Base-by-base conservation (phyloP, 2,113 vertebrate species). In the Camelus dromedarius region DNA sequence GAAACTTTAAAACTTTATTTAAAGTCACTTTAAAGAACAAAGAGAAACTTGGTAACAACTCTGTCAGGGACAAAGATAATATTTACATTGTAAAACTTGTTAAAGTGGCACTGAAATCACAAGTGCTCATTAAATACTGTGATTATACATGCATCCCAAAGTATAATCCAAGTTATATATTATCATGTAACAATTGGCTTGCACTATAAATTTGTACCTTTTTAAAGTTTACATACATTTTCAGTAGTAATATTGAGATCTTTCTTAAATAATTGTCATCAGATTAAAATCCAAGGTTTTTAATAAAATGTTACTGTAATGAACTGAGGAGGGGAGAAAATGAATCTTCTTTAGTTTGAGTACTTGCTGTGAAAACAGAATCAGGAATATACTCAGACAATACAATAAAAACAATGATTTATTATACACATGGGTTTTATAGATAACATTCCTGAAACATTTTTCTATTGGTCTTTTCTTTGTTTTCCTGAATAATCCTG, bases 181-280 rank as follows among this genome's bases (percentile, higher is more conserved):
- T 82, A 24, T 87, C 54, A 46, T 70, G 8, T 56, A 69, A 77
- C 84, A 82, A 62, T 70, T 13, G 30, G 24, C 22, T 89, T 89
- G 18, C 9, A 70, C 26, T 85, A 22, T 85, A 77, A 77, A 77
- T 76, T 46, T 67, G 30, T 95, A 54, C 1, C 81, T 77, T 67
- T 66, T 30, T 64, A 80, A 42, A 42, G 15, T 64, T 80, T 95
- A 30, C 72, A 24, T 79, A 70, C 6, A 75, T 89, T 84, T 92
- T 94, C n/a, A 56, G 52, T 84, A 70, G 38, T 66, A 67, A 62
- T 88, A 64, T n/a, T 73, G 42, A 91, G 89, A 80, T 81, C 42
- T 79, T 92, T 95, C 16, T 38, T 62, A 88, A 73, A 75, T 88
- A 87, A 72, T 94, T 87, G 67, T 84, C 81, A 18, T 92, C 30